phyloP scores from a whole-genome alignment of 2,797 vertebrate genomes.

The Tangara arthus region DNA sequence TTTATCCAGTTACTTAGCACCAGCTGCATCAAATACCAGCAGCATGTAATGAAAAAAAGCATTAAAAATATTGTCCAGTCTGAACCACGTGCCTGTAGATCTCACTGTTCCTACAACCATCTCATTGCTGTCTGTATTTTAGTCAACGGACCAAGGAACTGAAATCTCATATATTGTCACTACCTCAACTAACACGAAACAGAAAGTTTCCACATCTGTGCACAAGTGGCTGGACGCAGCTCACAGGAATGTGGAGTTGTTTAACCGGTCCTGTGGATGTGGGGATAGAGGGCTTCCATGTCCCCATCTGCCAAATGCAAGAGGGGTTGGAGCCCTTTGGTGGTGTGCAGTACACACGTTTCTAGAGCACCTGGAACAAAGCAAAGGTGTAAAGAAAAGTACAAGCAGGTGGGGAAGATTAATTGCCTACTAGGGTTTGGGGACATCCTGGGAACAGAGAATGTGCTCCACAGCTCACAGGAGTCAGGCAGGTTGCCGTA shows the following conservation, averaged over 20 bases:
- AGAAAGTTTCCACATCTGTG: not conserved
- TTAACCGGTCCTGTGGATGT: accelerated
- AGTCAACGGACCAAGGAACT: not conserved
- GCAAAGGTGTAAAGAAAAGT: not conserved
- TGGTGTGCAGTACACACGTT: not conserved
- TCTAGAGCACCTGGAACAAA: not conserved
- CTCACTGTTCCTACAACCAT: not conserved
- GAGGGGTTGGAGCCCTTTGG: not conserved
- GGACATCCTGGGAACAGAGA: not conserved
- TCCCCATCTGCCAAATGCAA: not conserved
- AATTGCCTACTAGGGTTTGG: not conserved
- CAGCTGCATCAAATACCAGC: not conserved
- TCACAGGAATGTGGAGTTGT: not conserved
- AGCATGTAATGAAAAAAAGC: not conserved
- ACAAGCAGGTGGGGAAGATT: not conserved
- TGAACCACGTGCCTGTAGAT: not conserved
- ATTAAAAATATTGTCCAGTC: not conserved
- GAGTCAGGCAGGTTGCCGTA: accelerated
- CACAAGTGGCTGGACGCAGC: not conserved
- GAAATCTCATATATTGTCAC: not conserved
- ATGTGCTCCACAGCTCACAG: not conserved
- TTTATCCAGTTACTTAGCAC: not conserved
- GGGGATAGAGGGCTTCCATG: not conserved
- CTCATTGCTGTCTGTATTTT: not conserved
- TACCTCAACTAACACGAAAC: not conserved